Evolutionary conservation across 2,797 vertebrate species (phyloP).

Genomic region (Hydrophis major): DNA sequence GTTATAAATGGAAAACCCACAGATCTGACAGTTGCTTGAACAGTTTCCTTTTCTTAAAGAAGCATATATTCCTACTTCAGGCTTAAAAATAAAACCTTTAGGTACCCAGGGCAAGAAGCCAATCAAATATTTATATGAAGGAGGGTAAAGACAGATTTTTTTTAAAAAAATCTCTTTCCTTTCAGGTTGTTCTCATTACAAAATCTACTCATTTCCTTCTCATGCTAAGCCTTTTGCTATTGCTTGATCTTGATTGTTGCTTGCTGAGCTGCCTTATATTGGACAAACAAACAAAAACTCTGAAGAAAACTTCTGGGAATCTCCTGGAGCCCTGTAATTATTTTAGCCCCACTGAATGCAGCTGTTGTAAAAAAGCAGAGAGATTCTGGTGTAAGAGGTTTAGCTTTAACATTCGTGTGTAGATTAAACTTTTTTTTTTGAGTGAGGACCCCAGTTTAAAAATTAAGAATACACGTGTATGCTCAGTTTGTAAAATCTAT

Average conservation of each 20-base stretch:
- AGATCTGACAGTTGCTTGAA: slow-evolving; percentile 13
- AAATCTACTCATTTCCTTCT: not conserved
- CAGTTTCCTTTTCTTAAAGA: not conserved
- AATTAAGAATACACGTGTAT: not conserved
- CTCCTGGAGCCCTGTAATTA: not conserved
- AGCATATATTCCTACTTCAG: not conserved
- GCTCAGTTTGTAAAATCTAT: not conserved
- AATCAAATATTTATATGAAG: slow-evolving; percentile 1
- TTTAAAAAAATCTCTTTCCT: not conserved
- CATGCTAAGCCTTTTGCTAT: not conserved
- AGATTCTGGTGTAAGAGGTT: not conserved
- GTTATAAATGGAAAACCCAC: slow-evolving; percentile 22
- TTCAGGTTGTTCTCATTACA: not conserved
- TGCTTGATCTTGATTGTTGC: not conserved
- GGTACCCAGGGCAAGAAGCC: not conserved
- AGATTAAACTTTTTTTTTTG: not conserved
- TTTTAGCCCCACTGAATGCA: not conserved
- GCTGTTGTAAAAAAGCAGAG: not conserved
- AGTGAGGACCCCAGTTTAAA: too few species aligned
- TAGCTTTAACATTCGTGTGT: too few species aligned
- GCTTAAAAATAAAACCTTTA: not conserved
- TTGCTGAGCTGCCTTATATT: not conserved
- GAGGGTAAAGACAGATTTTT: not conserved
- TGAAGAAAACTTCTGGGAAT: not conserved
- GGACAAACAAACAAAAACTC: not conserved